These are phyloP conservation scores for Argyrosomus japonicus DNA, from an alignment of 2,113 vertebrate species.

Conservation along the genomic window DNA sequence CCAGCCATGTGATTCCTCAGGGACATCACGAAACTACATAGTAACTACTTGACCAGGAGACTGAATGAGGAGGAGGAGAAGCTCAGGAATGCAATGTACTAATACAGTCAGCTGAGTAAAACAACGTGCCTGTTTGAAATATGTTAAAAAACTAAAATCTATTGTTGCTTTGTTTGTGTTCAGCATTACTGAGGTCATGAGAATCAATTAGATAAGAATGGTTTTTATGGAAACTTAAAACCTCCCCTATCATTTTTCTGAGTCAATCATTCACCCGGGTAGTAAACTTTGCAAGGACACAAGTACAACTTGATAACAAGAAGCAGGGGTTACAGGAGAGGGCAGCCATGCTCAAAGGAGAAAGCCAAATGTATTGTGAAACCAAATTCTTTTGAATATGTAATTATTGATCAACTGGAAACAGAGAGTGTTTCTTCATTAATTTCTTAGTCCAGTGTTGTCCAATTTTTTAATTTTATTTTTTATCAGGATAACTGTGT, in stretches of 20 bases:
- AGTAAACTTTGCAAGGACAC: slow-evolving; percentile 70
- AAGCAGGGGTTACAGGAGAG: neutral
- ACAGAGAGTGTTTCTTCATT: neutral
- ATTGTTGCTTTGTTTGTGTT: neutral
- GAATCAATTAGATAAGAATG: neutral
- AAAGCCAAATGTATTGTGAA: neutral
- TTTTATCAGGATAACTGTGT: slow-evolving; percentile 9
- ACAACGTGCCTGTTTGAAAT: neutral
- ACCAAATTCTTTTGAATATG: neutral
- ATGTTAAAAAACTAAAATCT: neutral
- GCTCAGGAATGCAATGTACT: slow-evolving; percentile 62
- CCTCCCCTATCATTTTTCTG: slow-evolving; percentile 2
- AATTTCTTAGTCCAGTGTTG: neutral
- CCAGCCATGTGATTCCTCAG: slow-evolving; percentile 65
- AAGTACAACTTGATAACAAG: slow-evolving; percentile 77
- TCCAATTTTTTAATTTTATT: neutral
- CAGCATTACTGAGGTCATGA: neutral
- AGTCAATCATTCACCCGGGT: slow-evolving; percentile 82
- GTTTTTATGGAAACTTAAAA: slow-evolving; percentile 43
- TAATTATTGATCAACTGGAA: neutral
- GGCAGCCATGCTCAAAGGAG: neutral
- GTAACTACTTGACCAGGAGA: slow-evolving; percentile 56
- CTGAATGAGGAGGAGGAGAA: slow-evolving; percentile 26
- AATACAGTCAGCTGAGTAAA: slow-evolving; percentile 31
- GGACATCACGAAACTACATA: slow-evolving; percentile 62